Percentiles rank a stretch among this genome's conserved stretches.
Conservation (phyloP, 2,888 invertebrate genomes). For the Sylvicola cinctus region DNA sequence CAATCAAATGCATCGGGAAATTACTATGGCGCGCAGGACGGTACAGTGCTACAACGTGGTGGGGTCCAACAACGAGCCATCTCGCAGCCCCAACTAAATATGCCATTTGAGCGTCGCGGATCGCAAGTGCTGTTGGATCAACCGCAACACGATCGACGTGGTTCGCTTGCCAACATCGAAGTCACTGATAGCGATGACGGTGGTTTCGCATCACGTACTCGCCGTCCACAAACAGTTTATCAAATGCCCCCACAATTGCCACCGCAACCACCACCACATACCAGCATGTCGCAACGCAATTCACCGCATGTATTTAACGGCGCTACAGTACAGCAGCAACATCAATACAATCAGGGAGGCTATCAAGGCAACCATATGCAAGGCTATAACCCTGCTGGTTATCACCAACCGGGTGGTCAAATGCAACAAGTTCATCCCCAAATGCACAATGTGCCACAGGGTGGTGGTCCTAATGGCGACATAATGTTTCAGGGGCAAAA, state of each 20-base stretch:
- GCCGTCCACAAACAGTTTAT: constrained; percentile 9
- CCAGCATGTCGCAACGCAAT: constrained; percentile 5
- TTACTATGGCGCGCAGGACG: not conserved
- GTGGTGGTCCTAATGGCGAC: constrained; percentile 24
- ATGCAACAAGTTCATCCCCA: not conserved
- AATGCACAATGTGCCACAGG: not conserved
- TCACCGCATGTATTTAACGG: constrained; percentile 9
- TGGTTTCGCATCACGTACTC: constrained; percentile 25
- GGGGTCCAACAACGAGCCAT: constrained; percentile 29
- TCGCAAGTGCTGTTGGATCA: constrained; percentile 8
- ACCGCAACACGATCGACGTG: constrained; percentile 23
- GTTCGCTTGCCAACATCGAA: constrained; percentile 36
- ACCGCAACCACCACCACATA: constrained; percentile 4
- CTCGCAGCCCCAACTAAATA: constrained; percentile 41
- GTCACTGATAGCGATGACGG: constrained; percentile 38
- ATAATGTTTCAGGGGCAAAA: constrained; percentile 23
- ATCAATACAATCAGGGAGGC: not conserved
- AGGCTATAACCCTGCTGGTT: not conserved
- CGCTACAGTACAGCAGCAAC: too few species aligned
- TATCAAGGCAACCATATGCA: not conserved
- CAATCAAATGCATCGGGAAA: not conserved
- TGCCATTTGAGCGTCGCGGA: constrained; percentile 9
- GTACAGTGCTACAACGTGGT: constrained; percentile 7
- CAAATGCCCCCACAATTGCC: constrained; percentile 7
- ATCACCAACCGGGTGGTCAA: not conserved